Percentiles rank a stretch among this genome's conserved stretches.
These are phyloP conservation scores for Druceiella hillmani DNA, from an alignment of 2,888 invertebrate species.

Conservation along the genomic window DNA sequence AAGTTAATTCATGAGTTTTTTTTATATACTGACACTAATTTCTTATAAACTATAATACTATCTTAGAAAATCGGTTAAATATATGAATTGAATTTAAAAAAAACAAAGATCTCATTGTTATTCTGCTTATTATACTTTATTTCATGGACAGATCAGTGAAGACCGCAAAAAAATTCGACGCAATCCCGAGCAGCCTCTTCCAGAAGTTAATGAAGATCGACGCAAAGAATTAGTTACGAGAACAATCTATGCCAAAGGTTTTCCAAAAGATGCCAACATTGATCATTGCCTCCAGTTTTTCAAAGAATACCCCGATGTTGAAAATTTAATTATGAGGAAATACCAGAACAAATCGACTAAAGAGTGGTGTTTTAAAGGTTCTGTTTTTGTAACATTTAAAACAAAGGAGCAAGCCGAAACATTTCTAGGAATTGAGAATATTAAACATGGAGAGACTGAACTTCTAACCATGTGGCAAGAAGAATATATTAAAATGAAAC, in stretches of 20 bases:
- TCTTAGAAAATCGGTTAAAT: too few species aligned
- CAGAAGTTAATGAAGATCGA: constrained; percentile 78
- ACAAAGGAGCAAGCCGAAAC: constrained; percentile 74
- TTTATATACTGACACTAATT: too few species aligned
- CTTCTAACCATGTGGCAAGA: constrained; percentile 66
- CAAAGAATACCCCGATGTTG: constrained; percentile 59
- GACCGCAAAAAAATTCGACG: constrained; percentile 69
- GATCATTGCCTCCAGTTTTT: constrained; percentile 72
- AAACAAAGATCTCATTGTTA: constrained; percentile 4
- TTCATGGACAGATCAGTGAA: constrained; percentile 59
- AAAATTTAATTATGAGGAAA: constrained; percentile 59
- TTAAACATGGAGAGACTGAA: constrained; percentile 63
- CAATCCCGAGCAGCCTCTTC: constrained; percentile 66
- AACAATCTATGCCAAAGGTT: constrained; percentile 86
- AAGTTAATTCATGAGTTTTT: too few species aligned
- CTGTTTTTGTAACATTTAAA: constrained; percentile 84
- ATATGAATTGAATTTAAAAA: neutral
- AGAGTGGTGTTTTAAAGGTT: constrained; percentile 78
- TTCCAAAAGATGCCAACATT: constrained; percentile 62
- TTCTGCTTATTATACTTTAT: too few species aligned
- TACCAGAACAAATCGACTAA: constrained; percentile 60
- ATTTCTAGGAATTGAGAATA: constrained; percentile 63
- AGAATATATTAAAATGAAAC: constrained; percentile 61
- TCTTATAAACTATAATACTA: too few species aligned
- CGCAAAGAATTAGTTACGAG: constrained; percentile 69